These are phyloP conservation scores for Labeo calbasu DNA, from an alignment of 2,797 vertebrate genomes.

Conservation along the genomic window DNA sequence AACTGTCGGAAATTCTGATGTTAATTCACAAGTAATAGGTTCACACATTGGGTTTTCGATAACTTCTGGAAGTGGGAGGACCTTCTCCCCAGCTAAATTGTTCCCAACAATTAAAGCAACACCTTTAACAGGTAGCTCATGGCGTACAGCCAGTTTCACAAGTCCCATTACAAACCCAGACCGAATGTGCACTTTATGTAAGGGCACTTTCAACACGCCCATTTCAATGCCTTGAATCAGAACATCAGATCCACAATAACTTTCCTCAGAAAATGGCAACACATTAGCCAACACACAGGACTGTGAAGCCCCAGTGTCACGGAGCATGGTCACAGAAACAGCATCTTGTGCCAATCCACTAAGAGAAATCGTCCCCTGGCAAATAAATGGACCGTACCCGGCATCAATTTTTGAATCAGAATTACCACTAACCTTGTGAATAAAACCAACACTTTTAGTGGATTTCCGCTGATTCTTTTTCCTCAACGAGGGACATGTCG, in stretches of 20 bases:
- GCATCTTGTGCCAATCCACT: background rate
- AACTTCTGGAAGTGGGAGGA: too few relatives aligned
- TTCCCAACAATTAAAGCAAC: background rate
- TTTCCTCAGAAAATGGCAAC: constrained; percentile 19
- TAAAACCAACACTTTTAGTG: background rate
- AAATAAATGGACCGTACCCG: constrained; percentile 18
- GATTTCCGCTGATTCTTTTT: background rate
- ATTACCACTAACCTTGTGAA: background rate
- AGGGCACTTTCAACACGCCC: background rate
- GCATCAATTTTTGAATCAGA: background rate
- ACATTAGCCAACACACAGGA: constrained; percentile 6
- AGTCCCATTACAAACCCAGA: constrained; percentile 17
- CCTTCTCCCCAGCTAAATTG: too few relatives aligned
- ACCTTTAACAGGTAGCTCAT: constrained; percentile 3
- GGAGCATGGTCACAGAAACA: constrained; percentile 18
- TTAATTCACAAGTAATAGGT: too few relatives aligned
- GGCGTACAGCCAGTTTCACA: constrained; percentile 15
- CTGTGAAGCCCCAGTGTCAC: constrained; percentile 39
- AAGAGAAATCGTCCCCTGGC: background rate
- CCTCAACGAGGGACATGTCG: background rate
- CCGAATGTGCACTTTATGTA: constrained; percentile 5
- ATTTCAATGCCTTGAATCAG: constrained; percentile 35
- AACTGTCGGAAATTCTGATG: too few relatives aligned
- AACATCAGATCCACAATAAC: constrained; percentile 36
- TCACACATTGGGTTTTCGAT: too few relatives aligned